Evolutionary conservation across 2,888 invertebrate species (phyloP), one percentile per base, ranked within the genome.

Genomic region (Polyommatus icarus): DNA sequence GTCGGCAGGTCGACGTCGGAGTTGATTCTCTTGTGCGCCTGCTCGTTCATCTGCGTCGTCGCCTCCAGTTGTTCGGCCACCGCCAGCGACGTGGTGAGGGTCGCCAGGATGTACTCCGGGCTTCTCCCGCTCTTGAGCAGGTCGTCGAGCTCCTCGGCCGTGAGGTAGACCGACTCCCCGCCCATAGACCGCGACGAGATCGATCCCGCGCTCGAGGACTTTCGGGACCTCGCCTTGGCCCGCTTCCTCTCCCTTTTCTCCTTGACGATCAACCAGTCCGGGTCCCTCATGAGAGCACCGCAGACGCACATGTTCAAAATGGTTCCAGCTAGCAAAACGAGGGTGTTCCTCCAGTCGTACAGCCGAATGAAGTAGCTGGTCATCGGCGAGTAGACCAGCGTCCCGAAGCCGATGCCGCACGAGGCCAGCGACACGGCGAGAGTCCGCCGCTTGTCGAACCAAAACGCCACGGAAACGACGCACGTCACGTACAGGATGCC

Each of bases 381-480:
- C 87, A 98, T 92, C 0, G 98, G 98, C 1, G 98, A 97, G 88
- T 97, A 98, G n/a, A 98, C 91, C 84, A 98, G 96, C 0, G 98
- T 98, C 29, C 98, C 98, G 79, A 98, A 96, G 0, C 98, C 98
- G 0, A 98, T 97, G 3, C 98, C 98, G 81, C 97, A 97, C 0
- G 98, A 98, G 0, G 98, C 97, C 78, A 98, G 91, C 7, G 98
- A 97, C 0, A 98, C 97, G 1, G 98, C 98, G 80, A 98, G 94
- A 50, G 97, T 97, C 77, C 98, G 95, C 87, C 96, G 96, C 87
- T 97, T 97, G 84, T 98, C 98, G 85, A 98, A 98, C 96, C 98
- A 98, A 87, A 97, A 98, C 0, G 98, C 98, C 71, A 98, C 97
- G 71, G 97, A 97, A 0, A 98, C 98, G 3, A 98, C 98, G 7